Conservation (phyloP, 1,140 invertebrate species). For the Venustaconcha ellipsiformis region DNA sequence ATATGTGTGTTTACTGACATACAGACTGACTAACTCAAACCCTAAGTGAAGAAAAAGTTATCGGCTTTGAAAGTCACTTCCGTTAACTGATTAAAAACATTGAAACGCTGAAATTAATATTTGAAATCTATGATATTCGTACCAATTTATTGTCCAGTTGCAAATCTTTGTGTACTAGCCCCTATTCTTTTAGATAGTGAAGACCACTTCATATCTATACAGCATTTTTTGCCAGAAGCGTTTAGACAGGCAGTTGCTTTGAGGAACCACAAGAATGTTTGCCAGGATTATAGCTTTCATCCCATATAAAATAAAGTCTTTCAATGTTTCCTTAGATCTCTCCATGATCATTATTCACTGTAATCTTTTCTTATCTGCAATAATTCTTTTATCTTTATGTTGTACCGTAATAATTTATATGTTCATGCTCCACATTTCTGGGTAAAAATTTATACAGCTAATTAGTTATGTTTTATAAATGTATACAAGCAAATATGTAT, state of each 20-base stretch:
- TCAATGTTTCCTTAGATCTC: slow-evolving; percentile 49
- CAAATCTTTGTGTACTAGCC: slow-evolving; percentile 61
- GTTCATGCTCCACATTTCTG: slow-evolving; percentile 38
- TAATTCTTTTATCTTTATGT: slow-evolving; percentile 25
- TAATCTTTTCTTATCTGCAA: slow-evolving; percentile 21
- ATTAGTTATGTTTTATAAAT: too few relatives aligned
- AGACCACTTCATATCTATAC: slow-evolving; percentile 50
- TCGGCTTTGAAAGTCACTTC: background rate
- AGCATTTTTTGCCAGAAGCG: slow-evolving; percentile 40
- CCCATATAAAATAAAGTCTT: slow-evolving; percentile 39
- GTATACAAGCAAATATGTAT: too few relatives aligned
- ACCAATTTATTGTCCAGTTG: slow-evolving; percentile 64
- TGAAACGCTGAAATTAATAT: background rate
- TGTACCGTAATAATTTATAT: slow-evolving; percentile 54
- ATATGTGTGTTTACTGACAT: too few relatives aligned
- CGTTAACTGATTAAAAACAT: background rate
- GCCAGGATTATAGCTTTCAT: slow-evolving; percentile 31
- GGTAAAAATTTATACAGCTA: background rate
- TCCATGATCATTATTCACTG: slow-evolving; percentile 60
- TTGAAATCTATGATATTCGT: slow-evolving; percentile 13
- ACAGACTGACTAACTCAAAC: background rate
- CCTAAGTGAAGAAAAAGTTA: too few relatives aligned
- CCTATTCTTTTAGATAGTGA: slow-evolving; percentile 52
- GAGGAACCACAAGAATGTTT: slow-evolving; percentile 9
- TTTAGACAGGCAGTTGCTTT: slow-evolving; percentile 34